Conservation (phyloP, 2,113 vertebrate species). For the Todiramphus saurophagus region DNA sequence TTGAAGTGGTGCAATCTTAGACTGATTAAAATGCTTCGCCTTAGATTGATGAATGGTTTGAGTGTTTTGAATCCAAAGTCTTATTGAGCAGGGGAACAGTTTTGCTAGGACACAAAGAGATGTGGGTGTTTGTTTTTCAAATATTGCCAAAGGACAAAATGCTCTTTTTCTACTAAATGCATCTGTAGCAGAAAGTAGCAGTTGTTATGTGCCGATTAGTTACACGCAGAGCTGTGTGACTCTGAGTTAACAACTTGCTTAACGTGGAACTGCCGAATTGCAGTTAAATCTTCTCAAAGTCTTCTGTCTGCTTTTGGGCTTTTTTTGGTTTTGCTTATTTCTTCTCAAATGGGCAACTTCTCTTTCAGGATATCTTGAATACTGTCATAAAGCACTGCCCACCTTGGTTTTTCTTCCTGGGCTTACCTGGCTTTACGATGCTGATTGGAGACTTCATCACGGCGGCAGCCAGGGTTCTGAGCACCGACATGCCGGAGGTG, state of each 20-base stretch:
- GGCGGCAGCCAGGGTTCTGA: constrained; percentile 84
- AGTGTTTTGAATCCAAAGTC: background rate
- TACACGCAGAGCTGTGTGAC: background rate
- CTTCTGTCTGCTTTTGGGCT: background rate
- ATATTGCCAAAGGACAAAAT: background rate
- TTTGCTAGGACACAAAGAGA: background rate
- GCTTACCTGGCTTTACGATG: constrained; percentile 93
- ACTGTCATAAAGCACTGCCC: constrained; percentile 90
- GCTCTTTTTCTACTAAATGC: background rate
- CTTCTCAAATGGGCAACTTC: background rate
- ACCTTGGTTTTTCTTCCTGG: constrained; percentile 92
- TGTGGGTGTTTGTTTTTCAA: background rate
- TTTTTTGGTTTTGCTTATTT: background rate
- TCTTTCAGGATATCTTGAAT: constrained; percentile 89
- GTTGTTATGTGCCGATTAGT: rapidly evolving
- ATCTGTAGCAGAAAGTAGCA: rapidly evolving
- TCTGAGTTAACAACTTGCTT: background rate
- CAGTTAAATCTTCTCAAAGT: background rate
- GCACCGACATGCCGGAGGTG: constrained; percentile 82
- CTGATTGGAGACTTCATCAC: constrained; percentile 91
- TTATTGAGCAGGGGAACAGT: background rate
- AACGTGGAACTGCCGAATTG: background rate
- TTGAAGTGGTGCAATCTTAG: background rate
- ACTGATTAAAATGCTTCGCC: too few relatives aligned
- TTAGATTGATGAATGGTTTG: background rate